Base-by-base conservation (phyloP, 2,888 invertebrate genomes). In the Vannuccia rotundouncinata region DNA sequence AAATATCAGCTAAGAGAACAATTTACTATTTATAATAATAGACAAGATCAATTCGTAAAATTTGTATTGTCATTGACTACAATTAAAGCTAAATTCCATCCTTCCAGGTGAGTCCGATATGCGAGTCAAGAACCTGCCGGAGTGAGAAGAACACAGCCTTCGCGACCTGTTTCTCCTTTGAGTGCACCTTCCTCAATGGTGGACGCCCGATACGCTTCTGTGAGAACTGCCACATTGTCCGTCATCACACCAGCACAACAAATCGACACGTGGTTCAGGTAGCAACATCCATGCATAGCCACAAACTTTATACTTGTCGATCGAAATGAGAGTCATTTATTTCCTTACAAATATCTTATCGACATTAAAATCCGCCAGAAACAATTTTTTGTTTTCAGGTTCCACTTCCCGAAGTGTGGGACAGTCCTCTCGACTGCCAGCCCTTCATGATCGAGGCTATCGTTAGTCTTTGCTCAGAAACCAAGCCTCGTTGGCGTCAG, bases 121-220 rank as follows among this genome's bases (percentile, higher is more conserved):
- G 81, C 59, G 81, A 81, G 30, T 78, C 79, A 17, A 82, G 77
- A 73, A 81, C 81, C 22, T 81, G 81, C 28, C 75, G 79, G 0
- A 82, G 75, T 30, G 29, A 60, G 17, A 77, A 95, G 84, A 96
- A 95, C 88, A 92, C 93, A 0, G 96, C 97, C 0, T 92, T 95
- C 82, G 94, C 95, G 10, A 95, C 97, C 77, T 99, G 99, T 87
- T 98, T 98, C 88, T 94, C 95, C 0, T 93, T 93, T 75, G 98
- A 98, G 88, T 99, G 99, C 87, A 95, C 95, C 60, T 94, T 94
- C 86, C 94, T 94, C 86, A 98, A 98, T 88, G 94, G 95, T 31
- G 95, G 95, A 87, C 94, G 95, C 86, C 99, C 99, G 0, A 95
- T 98, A 82, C 91, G 97, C 27, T 86, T 89, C 82, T 90, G 90